These are phyloP conservation scores for Phyto melanocephala DNA, from an alignment of 2,888 invertebrate genomes.

Conservation along the genomic window DNA sequence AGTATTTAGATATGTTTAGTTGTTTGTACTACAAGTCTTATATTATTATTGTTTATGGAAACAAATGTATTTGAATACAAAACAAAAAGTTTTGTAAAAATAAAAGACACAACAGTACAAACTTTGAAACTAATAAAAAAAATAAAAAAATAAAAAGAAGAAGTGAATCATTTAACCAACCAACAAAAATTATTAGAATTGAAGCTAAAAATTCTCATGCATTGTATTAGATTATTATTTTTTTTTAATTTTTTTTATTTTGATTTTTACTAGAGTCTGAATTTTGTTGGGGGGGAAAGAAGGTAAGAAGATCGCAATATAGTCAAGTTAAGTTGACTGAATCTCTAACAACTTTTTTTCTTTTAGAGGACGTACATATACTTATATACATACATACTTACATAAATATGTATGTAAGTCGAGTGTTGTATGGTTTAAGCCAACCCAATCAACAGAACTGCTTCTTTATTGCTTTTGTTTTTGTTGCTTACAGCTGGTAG, in stretches of 20 bases:
- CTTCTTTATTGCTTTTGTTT: slow-evolving; percentile 26
- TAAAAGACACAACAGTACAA: background rate
- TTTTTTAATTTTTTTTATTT: too few species aligned
- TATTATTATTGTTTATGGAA: slow-evolving; percentile 44
- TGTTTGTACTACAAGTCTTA: background rate
- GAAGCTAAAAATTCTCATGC: slow-evolving; percentile 9
- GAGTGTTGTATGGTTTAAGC: background rate
- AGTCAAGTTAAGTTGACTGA: background rate
- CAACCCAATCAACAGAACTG: slow-evolving; percentile 17
- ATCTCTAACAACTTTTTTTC: background rate
- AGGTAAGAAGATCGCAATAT: slow-evolving; percentile 7
- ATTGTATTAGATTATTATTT: slow-evolving; percentile 21
- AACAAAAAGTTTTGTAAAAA: background rate
- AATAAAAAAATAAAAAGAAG: slow-evolving; percentile 1
- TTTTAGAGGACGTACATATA: background rate
- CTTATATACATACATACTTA: too few species aligned
- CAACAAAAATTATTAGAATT: slow-evolving; percentile 42
- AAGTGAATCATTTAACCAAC: slow-evolving; percentile 54
- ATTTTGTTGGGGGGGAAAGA: slow-evolving; percentile 1
- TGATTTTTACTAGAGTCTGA: background rate
- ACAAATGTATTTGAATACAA: slow-evolving; percentile 44
- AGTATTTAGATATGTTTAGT: background rate
- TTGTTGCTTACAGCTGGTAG: slow-evolving; percentile 9
- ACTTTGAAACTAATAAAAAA: background rate
- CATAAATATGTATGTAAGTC: slow-evolving; percentile 5